Evolutionary conservation across 2,113 vertebrate species (phyloP), one percentile per base, ranked within the genome.

Genomic region (Madoqua kirkii): DNA sequence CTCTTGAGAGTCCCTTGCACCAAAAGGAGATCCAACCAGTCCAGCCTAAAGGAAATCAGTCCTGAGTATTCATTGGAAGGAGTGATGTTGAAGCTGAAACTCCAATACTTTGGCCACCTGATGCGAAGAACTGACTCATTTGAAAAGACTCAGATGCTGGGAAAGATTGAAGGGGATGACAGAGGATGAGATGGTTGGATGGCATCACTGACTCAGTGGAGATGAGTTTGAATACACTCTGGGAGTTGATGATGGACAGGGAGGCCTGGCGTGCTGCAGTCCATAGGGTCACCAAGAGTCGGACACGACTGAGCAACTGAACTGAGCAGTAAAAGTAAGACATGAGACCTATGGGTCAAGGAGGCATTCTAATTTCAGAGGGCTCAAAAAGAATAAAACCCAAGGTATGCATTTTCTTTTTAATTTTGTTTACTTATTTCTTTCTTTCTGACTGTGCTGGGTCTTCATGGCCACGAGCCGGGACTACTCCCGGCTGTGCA

Each of bases 381-480:
- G 31, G 17, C 45, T 89, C 52, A 76, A 64, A 85, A 87, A 33
- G 25, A 86, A 40, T 67, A 83, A 74, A 74, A 50, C 59, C 16
- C 9, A 76, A 89, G 71, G 57, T 64, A 64, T 21, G 23, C 0
- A 31, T 90, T 76, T 19, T 89, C 64, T 86, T 54, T 74, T 14
- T 1, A 40, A 76, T 76, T 43, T 76, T 25, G 71, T 76, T 43
- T 74, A 7, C 71, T 74, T 43, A 1, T 74, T 67, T 36, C 1
- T n/a, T 67, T 67, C 3, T 40, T 74, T 40, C 5, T 74, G 71
- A 76, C 71, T 76, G 71, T 0, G 3, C 11, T 43, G 11, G 36
- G 36, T 3, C 71, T 14, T 43, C 1, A 25, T 2, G n/a, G 36
- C 21, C 0, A 1, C 1, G 12, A 27, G 23, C 36, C 0, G 1